Evolutionary conservation across 2,888 invertebrate species (phyloP).

Genomic region (Luperina nickerlii): DNA sequence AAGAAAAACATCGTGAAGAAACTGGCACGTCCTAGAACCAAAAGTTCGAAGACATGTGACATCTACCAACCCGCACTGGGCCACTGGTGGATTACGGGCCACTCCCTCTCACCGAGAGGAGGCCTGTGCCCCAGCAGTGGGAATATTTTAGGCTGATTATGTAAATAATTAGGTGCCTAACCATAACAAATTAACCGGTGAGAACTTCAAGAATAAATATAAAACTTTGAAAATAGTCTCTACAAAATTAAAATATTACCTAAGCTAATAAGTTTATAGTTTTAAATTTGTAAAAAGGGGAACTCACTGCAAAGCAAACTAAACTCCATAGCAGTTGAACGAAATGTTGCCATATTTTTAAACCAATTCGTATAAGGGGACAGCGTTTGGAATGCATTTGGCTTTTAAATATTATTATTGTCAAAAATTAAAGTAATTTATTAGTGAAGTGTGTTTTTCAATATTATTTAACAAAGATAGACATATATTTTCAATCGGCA

Average conservation of each 20-base stretch:
- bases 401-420: neutral
- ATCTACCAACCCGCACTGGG: neutral
- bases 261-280: neutral
- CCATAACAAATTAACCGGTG: too few species aligned
- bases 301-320: neutral
- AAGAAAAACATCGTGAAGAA: neutral
- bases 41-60: neutral
- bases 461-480: neutral
- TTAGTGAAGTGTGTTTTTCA: neutral
- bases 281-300: neutral
- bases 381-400: neutral
- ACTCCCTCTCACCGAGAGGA: neutral
- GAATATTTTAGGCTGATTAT: neutral
- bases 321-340: neutral
- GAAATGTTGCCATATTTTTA: slow-evolving; percentile 33
- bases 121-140: neutral
- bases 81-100: neutral
- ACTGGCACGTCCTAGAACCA: neutral
- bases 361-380: slow-evolving; percentile 1
- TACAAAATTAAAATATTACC: neutral
- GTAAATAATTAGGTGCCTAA: neutral
- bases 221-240: neutral
- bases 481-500: neutral
- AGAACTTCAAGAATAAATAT: too few species aligned
- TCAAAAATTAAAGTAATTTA: neutral